A percentile compares a stretch with the other conserved stretches of the same genome.
phyloP scores from a whole-genome alignment of 2,888 invertebrate genomes.

The Coenonympha arcania region DNA sequence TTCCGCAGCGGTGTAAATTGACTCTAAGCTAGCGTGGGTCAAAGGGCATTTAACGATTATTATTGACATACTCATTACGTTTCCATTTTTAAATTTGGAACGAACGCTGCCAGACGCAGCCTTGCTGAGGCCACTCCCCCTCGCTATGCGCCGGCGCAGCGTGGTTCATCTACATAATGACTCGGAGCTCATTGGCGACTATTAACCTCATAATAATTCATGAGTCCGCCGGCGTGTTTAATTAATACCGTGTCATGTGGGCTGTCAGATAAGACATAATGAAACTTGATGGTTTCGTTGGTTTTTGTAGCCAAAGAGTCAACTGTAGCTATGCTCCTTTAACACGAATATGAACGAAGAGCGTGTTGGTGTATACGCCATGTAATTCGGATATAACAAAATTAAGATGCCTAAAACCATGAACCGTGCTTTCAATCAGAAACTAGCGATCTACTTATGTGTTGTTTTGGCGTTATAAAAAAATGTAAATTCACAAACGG shows the following conservation, averaged over 20 bases:
- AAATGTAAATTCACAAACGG: too few relatives aligned
- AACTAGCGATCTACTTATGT: too few relatives aligned
- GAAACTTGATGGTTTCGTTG: conserved; percentile 44
- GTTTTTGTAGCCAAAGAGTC: conserved; percentile 5
- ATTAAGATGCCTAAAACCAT: too few relatives aligned
- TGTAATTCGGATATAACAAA: too few relatives aligned
- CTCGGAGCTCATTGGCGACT: conserved; percentile 72
- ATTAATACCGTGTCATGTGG: conserved; percentile 70
- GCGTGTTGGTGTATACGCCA: neutral
- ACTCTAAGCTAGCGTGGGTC: too few relatives aligned
- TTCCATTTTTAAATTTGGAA: too few relatives aligned
- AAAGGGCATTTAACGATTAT: too few relatives aligned
- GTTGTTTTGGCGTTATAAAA: too few relatives aligned
- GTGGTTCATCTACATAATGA: conserved; percentile 71
- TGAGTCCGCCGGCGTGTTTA: conserved; percentile 57
- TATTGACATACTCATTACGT: too few relatives aligned
- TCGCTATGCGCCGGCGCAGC: conserved; percentile 44
- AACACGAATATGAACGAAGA: neutral
- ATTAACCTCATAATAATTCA: conserved; percentile 71
- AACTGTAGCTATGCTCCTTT: neutral
- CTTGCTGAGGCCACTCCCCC: conserved; percentile 8
- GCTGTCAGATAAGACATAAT: conserved; percentile 67
- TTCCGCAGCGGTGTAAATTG: too few relatives aligned
- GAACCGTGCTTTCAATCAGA: too few relatives aligned
- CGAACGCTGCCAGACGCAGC: too few relatives aligned